phyloP scores from a whole-genome alignment of 2,797 vertebrate genomes.

The Siniperca obscura region DNA sequence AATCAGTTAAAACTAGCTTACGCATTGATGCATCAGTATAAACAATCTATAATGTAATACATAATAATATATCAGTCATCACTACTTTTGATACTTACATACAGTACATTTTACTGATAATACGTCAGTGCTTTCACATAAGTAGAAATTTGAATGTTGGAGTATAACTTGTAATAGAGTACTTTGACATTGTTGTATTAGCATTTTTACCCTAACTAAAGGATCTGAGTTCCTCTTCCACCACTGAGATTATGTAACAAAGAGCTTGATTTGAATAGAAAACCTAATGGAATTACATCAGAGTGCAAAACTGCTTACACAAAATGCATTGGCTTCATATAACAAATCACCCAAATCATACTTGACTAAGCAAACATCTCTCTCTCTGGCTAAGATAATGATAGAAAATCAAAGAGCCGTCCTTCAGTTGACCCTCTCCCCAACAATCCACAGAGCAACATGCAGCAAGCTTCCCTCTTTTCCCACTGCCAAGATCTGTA shows the following conservation, averaged over 20 bases:
- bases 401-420: conserved; percentile 47
- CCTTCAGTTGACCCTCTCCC: conserved; percentile 66
- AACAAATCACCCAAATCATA: conserved; percentile 9
- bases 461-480: conserved; percentile 44
- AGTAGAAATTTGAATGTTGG: too few relatives aligned
- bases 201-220: not conserved
- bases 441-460: conserved; percentile 38
- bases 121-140: too few relatives aligned
- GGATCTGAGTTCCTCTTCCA: not conserved
- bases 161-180: not conserved
- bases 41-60: too few relatives aligned
- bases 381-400: conserved; percentile 17
- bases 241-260: not conserved
- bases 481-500: conserved; percentile 61
- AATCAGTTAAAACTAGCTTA: too few relatives aligned
- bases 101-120: too few relatives aligned
- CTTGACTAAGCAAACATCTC: conserved; percentile 7
- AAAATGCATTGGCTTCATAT: conserved; percentile 5
- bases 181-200: not conserved
- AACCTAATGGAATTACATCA: not conserved
- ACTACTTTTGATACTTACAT: too few relatives aligned
- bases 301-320: not conserved
- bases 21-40: too few relatives aligned
- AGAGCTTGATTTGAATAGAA: not conserved
- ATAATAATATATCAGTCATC: too few relatives aligned